Conservation (phyloP, 2,113 vertebrate genomes). For the Smithornis capensis region DNA sequence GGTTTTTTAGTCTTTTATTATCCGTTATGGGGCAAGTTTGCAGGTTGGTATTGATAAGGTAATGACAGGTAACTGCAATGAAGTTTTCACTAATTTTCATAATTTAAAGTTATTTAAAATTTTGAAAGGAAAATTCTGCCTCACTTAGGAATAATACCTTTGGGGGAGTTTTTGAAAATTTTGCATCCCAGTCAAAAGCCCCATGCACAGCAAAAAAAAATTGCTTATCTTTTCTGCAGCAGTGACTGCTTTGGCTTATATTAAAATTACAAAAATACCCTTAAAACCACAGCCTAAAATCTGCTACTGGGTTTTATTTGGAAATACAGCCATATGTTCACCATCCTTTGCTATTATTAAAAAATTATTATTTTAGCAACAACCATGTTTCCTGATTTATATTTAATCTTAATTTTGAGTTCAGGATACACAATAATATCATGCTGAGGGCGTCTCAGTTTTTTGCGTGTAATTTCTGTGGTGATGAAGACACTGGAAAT, state of each 20-base stretch:
- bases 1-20: neutral
- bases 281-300: neutral
- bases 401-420: neutral
- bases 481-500: neutral
- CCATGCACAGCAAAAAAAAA: slow-evolving; percentile 29
- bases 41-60: neutral
- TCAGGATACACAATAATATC: neutral
- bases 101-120: slow-evolving; percentile 38
- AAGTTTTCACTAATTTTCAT: slow-evolving; percentile 9
- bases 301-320: slow-evolving; percentile 45
- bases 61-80: neutral
- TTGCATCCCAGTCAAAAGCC: slow-evolving; percentile 42
- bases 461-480: neutral
- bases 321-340: slow-evolving; percentile 38
- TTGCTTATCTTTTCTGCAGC: slow-evolving; percentile 50
- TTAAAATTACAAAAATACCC: slow-evolving; percentile 16
- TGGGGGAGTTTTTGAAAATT: slow-evolving; percentile 25
- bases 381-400: slow-evolving; percentile 38
- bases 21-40: neutral
- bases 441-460: neutral
- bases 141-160: slow-evolving; percentile 10
- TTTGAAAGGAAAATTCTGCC: slow-evolving; percentile 31
- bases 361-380: slow-evolving; percentile 6
- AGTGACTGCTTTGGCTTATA: slow-evolving; percentile 39
- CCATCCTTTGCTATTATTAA: slow-evolving; percentile 55